Evolutionary conservation across 2,797 vertebrate genomes (phyloP), one percentile per base, ranked within the genome.

Genomic region (Cyprinodon diabolis): DNA sequence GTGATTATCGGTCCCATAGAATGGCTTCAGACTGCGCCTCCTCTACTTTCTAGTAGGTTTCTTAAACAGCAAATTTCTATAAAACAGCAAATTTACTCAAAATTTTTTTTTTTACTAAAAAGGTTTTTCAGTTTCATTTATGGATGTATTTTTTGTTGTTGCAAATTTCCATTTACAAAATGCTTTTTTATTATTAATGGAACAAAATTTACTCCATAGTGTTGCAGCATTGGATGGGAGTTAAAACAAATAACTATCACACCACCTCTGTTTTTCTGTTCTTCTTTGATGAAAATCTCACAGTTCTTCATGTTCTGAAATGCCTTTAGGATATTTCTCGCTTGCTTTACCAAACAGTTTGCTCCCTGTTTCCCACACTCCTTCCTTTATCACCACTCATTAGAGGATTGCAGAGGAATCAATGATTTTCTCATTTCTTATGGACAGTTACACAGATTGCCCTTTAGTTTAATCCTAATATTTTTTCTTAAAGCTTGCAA

Each of bases 361-460:
- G 35, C 25, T 71, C 49, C 37, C 49, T 12, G 8, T 71, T 73
- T 72, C 52, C 52, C 65, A 65, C 35, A 35, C 47, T 81, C 30
- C 40, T 66, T n/a, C 67, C 37, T 35, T 54, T 45, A 71, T 81
- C 68, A 70, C 75, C 77, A 51, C 43, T 68, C 55, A 66, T 85
- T 68, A 79, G 23, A 74, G 54, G 65, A 67, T 69, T 51, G 58
- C 17, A 62, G 9, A 73, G 60, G 70, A 68, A 65, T 62, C 68
- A 72, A 80, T 52, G 57, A 6, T 8, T 21, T 54, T 51, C 49
- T 54, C 9, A 69, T 81, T 69, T n/a, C 51, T 37, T 7, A 25
- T 56, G 13, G 66, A 76, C 47, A 76, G 82, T 79, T 40, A 35
- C 3, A n/a, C 12, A 13, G 13, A 37, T 12, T 17, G 4, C 14